Evolutionary conservation across 2,888 invertebrate species (phyloP).

Genomic region (Osmoderma eremita): DNA sequence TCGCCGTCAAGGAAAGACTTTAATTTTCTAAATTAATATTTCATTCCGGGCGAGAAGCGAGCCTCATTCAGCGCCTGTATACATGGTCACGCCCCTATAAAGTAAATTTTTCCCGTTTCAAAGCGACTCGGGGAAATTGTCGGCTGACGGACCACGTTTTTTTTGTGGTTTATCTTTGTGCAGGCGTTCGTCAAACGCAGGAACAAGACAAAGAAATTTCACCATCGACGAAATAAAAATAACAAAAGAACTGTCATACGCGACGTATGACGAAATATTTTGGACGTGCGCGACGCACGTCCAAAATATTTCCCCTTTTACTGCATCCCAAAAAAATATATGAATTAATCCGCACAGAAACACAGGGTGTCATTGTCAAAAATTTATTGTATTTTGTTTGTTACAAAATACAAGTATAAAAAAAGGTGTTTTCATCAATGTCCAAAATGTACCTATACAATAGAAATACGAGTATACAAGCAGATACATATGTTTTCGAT

Average conservation of each 20-base stretch:
- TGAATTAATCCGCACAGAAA: no score
- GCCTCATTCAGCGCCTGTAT: not conserved
- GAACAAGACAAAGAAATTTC: conserved; percentile 8
- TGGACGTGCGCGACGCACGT: conserved; percentile 11
- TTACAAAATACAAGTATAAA: no score
- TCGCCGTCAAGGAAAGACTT: conserved; percentile 24
- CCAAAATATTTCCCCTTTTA: no score
- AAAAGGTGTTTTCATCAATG: no score
- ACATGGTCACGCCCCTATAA: not conserved
- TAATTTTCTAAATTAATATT: conserved; percentile 38
- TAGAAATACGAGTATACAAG: no score
- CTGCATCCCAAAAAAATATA: no score
- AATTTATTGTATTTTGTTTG: no score
- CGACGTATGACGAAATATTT: conserved; percentile 13
- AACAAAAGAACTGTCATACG: conserved; percentile 19
- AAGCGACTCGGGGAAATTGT: conserved; percentile 7
- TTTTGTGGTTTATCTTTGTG: conserved; percentile 21
- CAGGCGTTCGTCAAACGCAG: conserved; percentile 13
- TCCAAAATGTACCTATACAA: no score
- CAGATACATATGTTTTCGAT: no score
- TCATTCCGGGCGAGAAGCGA: conserved; percentile 22
- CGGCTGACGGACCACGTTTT: conserved; percentile 1
- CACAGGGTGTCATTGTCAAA: no score
- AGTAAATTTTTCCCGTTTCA: not conserved
- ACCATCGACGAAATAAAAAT: conserved; percentile 10